Percentiles rank a stretch among this genome's conserved stretches.
phyloP scores from a whole-genome alignment of 2,888 invertebrate species.

The Norana najaformis region DNA sequence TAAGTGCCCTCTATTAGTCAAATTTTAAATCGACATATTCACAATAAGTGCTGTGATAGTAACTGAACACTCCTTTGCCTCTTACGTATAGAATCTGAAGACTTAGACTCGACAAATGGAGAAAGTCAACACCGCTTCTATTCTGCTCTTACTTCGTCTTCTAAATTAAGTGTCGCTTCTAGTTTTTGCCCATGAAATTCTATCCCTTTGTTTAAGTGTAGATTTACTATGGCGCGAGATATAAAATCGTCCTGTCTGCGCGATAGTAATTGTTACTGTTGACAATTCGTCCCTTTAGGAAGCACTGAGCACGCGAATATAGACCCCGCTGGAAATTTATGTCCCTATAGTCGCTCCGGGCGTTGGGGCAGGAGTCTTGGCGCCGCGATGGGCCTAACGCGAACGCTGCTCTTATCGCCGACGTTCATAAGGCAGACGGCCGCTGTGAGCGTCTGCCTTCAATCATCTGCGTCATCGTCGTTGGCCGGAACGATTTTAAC shows the following conservation, averaged over 20 bases:
- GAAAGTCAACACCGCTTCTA: not conserved
- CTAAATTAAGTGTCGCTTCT: not conserved
- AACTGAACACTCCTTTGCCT: no score
- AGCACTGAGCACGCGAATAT: not conserved
- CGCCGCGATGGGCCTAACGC: not conserved
- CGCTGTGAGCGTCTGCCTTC: not conserved
- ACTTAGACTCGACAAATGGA: not conserved
- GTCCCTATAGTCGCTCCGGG: not conserved
- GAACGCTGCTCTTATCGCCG: constrained; percentile 13
- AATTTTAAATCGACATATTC: no score
- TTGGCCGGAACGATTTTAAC: not conserved
- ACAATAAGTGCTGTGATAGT: no score
- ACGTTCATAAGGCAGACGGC: not conserved
- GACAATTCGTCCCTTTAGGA: not conserved
- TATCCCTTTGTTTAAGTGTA: not conserved
- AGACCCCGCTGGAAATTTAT: not conserved
- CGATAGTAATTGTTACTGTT: not conserved
- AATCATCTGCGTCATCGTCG: not conserved
- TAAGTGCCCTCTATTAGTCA: no score
- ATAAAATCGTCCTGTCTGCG: not conserved
- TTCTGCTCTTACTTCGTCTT: not conserved
- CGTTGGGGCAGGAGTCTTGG: constrained; percentile 4
- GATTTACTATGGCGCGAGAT: not conserved
- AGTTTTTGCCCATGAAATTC: not conserved
- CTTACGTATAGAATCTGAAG: no score